Evolutionary conservation across 2,113 vertebrate species (phyloP).

Genomic region (Uropsilus gracilis): DNA sequence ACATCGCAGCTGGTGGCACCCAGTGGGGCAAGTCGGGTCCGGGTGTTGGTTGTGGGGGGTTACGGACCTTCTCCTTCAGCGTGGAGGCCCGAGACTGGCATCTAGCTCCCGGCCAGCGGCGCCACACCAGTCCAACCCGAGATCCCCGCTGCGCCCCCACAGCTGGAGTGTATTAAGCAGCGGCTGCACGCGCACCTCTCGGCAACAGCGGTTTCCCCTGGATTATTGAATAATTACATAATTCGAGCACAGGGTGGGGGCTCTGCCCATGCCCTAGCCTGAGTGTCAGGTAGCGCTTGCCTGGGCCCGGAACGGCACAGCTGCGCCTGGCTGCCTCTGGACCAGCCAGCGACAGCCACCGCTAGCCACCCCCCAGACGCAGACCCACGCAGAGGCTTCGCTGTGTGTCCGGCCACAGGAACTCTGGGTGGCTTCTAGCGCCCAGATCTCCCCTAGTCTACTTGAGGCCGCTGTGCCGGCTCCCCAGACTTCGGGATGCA

Average conservation of each 20-base stretch:
- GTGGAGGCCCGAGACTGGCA: too few species aligned
- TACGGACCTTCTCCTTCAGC: background rate
- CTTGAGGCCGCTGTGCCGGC: background rate
- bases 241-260: background rate
- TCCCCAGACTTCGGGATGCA: background rate
- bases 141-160: background rate
- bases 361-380: background rate
- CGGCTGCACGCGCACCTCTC: background rate
- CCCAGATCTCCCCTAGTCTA: background rate
- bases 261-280: background rate
- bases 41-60: too few species aligned
- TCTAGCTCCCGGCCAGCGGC: background rate
- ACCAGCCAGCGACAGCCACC: too few species aligned
- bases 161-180: conserved; percentile 74
- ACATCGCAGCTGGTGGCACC: background rate
- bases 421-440: background rate
- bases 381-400: background rate
- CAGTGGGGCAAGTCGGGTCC: background rate
- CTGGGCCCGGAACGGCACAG: background rate
- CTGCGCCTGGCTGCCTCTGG: background rate
- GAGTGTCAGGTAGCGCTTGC: background rate
- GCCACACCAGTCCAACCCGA: background rate
- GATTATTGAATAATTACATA: conserved; percentile 30
- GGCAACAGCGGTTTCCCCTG: background rate
- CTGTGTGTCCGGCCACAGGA: background rate